A percentile compares a stretch with the other conserved stretches of the same genome.
Conservation (phyloP, 2,113 vertebrate genomes). For the Cercocebus atys region DNA sequence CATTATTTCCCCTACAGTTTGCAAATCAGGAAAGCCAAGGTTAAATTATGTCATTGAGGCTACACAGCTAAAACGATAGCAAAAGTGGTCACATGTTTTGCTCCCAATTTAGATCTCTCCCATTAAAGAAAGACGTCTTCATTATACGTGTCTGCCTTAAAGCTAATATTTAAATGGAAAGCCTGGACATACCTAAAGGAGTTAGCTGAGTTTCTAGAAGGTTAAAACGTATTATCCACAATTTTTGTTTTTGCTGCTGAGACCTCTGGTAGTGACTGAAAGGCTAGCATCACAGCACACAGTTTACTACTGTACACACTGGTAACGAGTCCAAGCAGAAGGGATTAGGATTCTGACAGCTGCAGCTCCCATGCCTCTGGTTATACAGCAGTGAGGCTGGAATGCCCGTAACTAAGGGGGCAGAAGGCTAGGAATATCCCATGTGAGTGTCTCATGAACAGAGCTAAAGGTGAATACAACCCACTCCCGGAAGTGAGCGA, state of each 20-base stretch:
- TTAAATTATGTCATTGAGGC: background rate
- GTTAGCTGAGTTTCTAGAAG: constrained; percentile 34
- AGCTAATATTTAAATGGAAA: accelerated
- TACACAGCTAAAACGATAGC: background rate
- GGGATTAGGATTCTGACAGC: constrained; percentile 77
- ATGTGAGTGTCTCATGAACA: background rate
- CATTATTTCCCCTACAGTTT: background rate
- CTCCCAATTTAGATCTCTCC: constrained; percentile 1
- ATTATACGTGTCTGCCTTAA: background rate
- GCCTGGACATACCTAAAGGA: constrained; percentile 66
- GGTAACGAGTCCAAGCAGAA: constrained; percentile 41
- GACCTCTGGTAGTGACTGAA: background rate
- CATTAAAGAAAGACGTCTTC: background rate
- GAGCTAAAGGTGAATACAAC: background rate
- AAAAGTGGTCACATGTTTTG: background rate
- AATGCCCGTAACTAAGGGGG: background rate
- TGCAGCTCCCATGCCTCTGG: constrained; percentile 44
- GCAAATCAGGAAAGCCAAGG: background rate
- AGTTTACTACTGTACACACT: background rate
- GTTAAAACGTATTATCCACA: background rate
- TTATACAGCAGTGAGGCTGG: background rate
- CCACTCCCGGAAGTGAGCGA: background rate
- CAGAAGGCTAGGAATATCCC: background rate
- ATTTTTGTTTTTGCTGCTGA: background rate
- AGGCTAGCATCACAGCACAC: background rate